Evolutionary conservation across 2,888 invertebrate species (phyloP), one percentile per base, ranked within the genome.

Genomic region (Tipula lateralis): DNA sequence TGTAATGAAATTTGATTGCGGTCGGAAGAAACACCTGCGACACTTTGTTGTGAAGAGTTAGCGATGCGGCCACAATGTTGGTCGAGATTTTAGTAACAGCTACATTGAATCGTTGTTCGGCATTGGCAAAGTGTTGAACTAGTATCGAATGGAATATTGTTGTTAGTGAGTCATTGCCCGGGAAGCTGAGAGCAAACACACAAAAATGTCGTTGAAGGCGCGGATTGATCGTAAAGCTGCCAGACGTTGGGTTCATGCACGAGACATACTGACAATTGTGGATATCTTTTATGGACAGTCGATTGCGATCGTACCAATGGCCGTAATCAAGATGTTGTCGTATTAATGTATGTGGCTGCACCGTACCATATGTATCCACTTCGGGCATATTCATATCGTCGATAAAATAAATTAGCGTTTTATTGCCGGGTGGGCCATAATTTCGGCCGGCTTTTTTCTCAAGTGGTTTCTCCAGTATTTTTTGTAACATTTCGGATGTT

Each of bases 351-450:
- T 99, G 98, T 0, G 99, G 98, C 89, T 98, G 98, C 0, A 98
- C 98, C 0, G 99, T 99, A 7, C 97, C 98, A 88, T 99, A 99
- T 39, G 93, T 89, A 86, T 92, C 92, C 24, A 96, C 96, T 92
- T 97, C 97, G 0, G 99, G 98, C 98, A 99, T 99, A 89, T 99
- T 99, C 95, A 99, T 95, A 88, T 99, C 99, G 88, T 99, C 99
- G 85, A 99, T 95, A 88, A 99, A 99, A 89, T 98, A 99, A 86
- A 99, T 94, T 80, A 99, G 91, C 0, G 95, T 96, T 90, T 98
- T 97, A 88, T 94, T 97, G 13, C 98, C 98, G 0, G 98, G 98
- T 13, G 99, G 99, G 0, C 98, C 99, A 88, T 95, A 99, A 91
- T 98, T 98, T 86, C 97, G 92, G 6, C 97, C 96, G 9, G 98